Evolutionary conservation across 1,140 invertebrate genomes (phyloP).

Genomic region (Drosophila aff.): DNA sequence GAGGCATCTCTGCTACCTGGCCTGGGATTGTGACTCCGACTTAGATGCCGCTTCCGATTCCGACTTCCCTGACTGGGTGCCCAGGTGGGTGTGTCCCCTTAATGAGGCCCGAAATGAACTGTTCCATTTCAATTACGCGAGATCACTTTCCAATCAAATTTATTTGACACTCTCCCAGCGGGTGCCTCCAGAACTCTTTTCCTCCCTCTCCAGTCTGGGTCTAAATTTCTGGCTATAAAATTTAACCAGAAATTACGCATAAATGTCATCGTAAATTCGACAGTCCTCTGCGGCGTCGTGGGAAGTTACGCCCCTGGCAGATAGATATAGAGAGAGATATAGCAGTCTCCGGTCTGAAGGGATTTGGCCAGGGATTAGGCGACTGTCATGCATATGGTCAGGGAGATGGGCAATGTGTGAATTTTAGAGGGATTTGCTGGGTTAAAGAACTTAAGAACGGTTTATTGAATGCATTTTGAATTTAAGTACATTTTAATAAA

Average conservation of each 20-base stretch:
- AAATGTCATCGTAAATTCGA: constrained; percentile 78
- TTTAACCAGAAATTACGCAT: constrained; percentile 67
- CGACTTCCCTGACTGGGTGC: not conserved
- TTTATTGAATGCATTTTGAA: not conserved
- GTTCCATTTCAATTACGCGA: constrained; percentile 61
- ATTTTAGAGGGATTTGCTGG: constrained; percentile 6
- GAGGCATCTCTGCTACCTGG: constrained; percentile 56
- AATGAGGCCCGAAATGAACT: constrained; percentile 75
- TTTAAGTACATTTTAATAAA: not conserved
- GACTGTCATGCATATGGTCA: constrained; percentile 31
- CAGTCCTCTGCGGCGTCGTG: constrained; percentile 34
- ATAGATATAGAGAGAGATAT: constrained; percentile 7
- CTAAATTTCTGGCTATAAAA: constrained; percentile 47
- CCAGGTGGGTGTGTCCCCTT: constrained; percentile 71
- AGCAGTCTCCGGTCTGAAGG: constrained; percentile 20
- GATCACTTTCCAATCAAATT: constrained; percentile 68
- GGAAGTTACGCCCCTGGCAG: constrained; percentile 56
- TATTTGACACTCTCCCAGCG: constrained; percentile 73
- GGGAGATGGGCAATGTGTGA: constrained; percentile 20
- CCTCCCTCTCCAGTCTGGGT: not conserved
- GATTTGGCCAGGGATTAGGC: constrained; percentile 52
- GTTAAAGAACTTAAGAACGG: not conserved
- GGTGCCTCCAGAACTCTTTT: constrained; percentile 60
- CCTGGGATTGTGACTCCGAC: not conserved
- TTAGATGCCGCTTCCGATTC: constrained; percentile 8